Evolutionary conservation across 2,113 vertebrate genomes (phyloP).

Genomic region (Leptobrachium ailaonicum): DNA sequence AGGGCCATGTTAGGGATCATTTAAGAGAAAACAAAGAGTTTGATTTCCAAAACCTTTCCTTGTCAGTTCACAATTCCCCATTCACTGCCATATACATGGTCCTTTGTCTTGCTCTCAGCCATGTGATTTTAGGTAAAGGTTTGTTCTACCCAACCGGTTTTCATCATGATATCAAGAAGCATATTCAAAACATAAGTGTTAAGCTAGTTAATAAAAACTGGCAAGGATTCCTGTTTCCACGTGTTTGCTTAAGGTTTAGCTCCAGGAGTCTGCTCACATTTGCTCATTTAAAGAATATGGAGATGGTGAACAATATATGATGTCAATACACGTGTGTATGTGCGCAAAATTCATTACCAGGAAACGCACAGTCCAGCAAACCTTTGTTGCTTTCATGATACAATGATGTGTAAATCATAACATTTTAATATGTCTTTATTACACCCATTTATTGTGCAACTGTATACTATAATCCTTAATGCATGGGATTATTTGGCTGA

Average conservation of each 20-base stretch:
- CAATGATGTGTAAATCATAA: not conserved
- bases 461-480: too few species aligned
- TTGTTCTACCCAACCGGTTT: constrained; percentile 22
- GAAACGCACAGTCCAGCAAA: too few species aligned
- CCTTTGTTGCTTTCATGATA: too few species aligned
- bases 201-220: constrained; percentile 6
- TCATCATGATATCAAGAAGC: constrained; percentile 17
- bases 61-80: constrained; percentile 10
- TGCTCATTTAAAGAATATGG: constrained; percentile 1
- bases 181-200: constrained; percentile 6
- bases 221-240: constrained; percentile 1
- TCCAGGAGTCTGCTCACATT: not conserved
- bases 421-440: not conserved
- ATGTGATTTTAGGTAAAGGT: not conserved
- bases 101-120: constrained; percentile 14
- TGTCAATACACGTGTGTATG: not conserved
- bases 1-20: not conserved
- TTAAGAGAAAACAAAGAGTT: not conserved
- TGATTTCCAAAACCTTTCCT: constrained; percentile 12
- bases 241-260: constrained; percentile 25
- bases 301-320: constrained; percentile 7
- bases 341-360: not conserved
- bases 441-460: too few species aligned
- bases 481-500: too few species aligned
- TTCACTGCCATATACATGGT: constrained; percentile 11